Evolutionary conservation across 2,113 vertebrate species (phyloP).

Genomic region (Sialia sialis): DNA sequence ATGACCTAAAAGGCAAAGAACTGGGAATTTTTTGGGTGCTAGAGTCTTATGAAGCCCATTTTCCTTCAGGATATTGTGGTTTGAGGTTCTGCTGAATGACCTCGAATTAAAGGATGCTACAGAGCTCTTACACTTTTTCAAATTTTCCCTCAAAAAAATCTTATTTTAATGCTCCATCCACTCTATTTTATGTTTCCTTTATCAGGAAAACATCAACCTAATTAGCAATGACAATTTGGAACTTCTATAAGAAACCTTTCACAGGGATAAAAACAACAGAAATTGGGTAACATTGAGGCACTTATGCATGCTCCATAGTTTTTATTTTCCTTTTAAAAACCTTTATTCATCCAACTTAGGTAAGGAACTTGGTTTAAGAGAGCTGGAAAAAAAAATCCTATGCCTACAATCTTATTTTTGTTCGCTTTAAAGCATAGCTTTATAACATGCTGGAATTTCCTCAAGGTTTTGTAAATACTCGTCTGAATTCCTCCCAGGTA

Average conservation of each 20-base stretch:
- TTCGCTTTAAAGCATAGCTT: background rate
- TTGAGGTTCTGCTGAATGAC: background rate
- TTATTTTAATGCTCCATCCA: background rate
- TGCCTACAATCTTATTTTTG: background rate
- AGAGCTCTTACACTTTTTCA: background rate
- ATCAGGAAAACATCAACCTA: background rate
- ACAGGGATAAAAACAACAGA: background rate
- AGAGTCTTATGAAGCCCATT: background rate
- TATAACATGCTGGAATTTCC: background rate
- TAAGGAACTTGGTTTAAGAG: background rate
- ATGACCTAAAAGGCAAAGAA: background rate
- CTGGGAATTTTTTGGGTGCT: background rate
- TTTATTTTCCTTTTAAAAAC: background rate
- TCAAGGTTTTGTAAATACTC: constrained; percentile 52
- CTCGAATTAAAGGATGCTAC: background rate
- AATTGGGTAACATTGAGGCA: background rate
- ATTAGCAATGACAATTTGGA: background rate
- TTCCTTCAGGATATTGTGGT: background rate
- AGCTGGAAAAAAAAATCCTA: background rate
- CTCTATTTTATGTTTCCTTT: background rate
- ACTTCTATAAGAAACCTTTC: background rate
- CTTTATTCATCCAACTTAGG: background rate
- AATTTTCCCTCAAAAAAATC: background rate
- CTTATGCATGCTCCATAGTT: background rate
- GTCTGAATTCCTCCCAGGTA: constrained; percentile 35